Evolutionary conservation across 2,797 vertebrate genomes (phyloP).

Genomic region (Myotis findleyi): DNA sequence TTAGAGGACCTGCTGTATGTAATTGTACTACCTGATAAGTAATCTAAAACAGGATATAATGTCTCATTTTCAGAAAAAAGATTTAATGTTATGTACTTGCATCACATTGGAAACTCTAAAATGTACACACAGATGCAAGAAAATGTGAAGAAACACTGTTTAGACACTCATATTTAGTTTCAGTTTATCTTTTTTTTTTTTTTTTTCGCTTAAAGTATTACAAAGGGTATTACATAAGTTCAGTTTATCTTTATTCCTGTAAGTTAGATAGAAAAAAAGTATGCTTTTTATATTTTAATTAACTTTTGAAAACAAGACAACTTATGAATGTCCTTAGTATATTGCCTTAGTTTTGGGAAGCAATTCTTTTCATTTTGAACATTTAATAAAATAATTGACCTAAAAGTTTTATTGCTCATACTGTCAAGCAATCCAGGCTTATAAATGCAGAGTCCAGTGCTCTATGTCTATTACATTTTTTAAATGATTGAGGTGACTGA

Average conservation of each 20-base stretch:
- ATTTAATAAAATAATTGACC: background rate
- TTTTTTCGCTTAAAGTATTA: too few species aligned
- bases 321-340: background rate
- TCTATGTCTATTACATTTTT: background rate
- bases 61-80: constrained; percentile 42
- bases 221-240: too few species aligned
- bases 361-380: constrained; percentile 44
- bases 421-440: background rate
- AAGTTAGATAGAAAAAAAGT: background rate
- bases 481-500: background rate
- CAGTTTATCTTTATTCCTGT: constrained; percentile 10
- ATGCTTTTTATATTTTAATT: constrained; percentile 52
- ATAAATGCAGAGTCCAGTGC: background rate
- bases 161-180: constrained; percentile 15
- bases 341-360: background rate
- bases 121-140: constrained; percentile 37
- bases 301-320: constrained; percentile 52
- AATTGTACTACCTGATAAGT: constrained; percentile 26
- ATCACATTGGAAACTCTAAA: constrained; percentile 29
- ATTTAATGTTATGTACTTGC: constrained; percentile 9
- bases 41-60: background rate
- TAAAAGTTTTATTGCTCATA: background rate
- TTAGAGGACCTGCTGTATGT: background rate
- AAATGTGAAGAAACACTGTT: constrained; percentile 52
- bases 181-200: constrained; percentile 39